Evolutionary conservation across 2,888 invertebrate species (phyloP), one percentile per base, ranked within the genome.

Genomic region (Drosophila mimetica): DNA sequence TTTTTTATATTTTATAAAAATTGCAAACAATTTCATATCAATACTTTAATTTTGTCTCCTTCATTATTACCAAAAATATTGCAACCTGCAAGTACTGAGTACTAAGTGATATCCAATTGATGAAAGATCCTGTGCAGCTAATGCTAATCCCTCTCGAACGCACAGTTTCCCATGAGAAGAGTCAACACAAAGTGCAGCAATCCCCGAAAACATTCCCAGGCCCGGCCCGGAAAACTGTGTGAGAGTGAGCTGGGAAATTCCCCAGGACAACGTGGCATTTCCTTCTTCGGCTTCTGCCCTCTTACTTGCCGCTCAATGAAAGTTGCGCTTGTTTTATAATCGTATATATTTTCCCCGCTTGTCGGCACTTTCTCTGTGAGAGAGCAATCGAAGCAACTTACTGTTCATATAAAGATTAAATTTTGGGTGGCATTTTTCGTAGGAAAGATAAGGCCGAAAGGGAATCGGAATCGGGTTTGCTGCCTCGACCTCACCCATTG

Each of bases 391-490:
- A 30, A 57, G 32, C 44, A 46, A 60, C 48, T 37, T 25, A 47
- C 61, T 73, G 71, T 64, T 71, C 71, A 60, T 73, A 74, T 71
- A 77, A 77, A 83, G 78, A 78, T 78, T 76, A 78, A 41, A 53
- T 75, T 77, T 77, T 84, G 84, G 86, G 84, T 84, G 84, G 86
- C 84, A 86, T 84, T 84, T 79, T 84, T 81, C 72, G 65, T 76
- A 36, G 71, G 75, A 83, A 81, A 84, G 77, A 85, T 86, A 86
- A 81, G 63, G 55, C 46, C 44, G 20, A 48, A 61, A 71, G 53
- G 65, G 67, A 58, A 42, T 52, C 42, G 48, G 57, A 70, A 11
- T 55, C 54, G 37, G 61, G 36, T 16, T 30, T 30, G 20, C 25
- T 46, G 47, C 51, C 44, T 14, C 65, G 41, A 53, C 64, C 64